phyloP scores from a whole-genome alignment of 2,797 vertebrate genomes.

The Onychomys arenicola region DNA sequence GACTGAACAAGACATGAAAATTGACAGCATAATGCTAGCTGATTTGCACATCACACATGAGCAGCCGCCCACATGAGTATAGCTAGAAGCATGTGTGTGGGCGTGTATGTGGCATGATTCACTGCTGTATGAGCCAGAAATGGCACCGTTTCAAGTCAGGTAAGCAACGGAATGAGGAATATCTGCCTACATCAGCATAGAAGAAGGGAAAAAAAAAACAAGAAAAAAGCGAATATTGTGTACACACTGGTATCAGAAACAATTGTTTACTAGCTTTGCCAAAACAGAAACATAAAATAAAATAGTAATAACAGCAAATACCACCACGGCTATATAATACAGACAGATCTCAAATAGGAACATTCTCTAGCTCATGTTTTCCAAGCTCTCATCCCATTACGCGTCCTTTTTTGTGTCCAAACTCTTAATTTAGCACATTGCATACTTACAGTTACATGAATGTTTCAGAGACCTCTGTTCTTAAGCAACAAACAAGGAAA shows the following conservation, averaged over 20 bases:
- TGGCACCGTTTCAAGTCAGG: constrained; percentile 71
- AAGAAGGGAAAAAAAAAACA: background rate
- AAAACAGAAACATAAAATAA: constrained; percentile 63
- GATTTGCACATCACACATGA: constrained; percentile 69
- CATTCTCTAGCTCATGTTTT: constrained; percentile 25
- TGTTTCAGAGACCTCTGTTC: constrained; percentile 68
- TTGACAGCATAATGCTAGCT: constrained; percentile 61
- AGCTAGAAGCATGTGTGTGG: constrained; percentile 63
- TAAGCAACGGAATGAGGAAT: constrained; percentile 68
- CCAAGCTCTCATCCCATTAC: constrained; percentile 27
- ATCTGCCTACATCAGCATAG: constrained; percentile 35
- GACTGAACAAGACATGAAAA: constrained; percentile 56
- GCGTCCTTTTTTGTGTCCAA: constrained; percentile 32
- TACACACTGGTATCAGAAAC: constrained; percentile 28
- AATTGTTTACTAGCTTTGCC: constrained; percentile 26
- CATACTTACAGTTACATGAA: constrained; percentile 71
- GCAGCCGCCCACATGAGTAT: constrained; percentile 58
- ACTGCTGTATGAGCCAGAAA: constrained; percentile 70
- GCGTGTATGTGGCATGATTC: constrained; percentile 59
- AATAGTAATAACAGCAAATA: constrained; percentile 43
- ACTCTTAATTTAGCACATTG: constrained; percentile 74
- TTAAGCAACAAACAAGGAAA: constrained; percentile 67
- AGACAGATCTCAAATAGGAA: constrained; percentile 60
- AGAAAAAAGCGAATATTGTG: constrained; percentile 11
- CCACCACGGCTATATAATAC: constrained; percentile 42